These are phyloP conservation scores for Melanotaenia trifasciata DNA, from an alignment of 2,797 vertebrate genomes.

Conservation along the genomic window DNA sequence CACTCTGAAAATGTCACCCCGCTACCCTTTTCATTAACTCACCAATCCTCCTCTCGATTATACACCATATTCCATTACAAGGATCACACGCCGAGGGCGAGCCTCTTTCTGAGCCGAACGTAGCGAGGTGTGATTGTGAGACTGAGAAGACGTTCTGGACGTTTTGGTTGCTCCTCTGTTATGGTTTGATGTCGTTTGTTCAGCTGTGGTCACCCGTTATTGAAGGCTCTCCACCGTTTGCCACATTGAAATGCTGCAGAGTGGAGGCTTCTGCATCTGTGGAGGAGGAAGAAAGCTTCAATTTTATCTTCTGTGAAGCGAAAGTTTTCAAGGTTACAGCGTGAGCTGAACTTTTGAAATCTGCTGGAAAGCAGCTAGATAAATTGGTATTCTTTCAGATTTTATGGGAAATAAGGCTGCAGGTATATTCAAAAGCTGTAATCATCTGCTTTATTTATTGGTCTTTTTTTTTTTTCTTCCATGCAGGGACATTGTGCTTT, in stretches of 20 bases:
- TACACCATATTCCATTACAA: constrained; percentile 64
- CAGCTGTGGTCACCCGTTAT: constrained; percentile 54
- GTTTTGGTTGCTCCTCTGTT: constrained; percentile 27
- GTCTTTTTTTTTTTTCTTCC: not conserved
- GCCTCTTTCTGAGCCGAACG: constrained; percentile 12
- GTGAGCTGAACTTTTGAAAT: constrained; percentile 10
- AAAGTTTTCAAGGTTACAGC: constrained; percentile 38
- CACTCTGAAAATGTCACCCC: constrained; percentile 74
- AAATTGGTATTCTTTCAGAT: not conserved
- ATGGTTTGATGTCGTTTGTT: constrained; percentile 53
- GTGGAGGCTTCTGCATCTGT: not conserved
- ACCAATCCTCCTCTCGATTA: constrained; percentile 56
- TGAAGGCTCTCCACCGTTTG: constrained; percentile 38
- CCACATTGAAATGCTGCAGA: constrained; percentile 20
- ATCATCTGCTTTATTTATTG: not conserved
- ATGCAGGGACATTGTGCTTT: not conserved
- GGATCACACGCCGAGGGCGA: constrained; percentile 53
- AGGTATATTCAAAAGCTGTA: not conserved
- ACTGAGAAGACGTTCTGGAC: constrained; percentile 36
- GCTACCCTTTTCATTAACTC: constrained; percentile 73
- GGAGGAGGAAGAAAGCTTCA: constrained; percentile 8
- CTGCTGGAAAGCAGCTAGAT: constrained; percentile 12
- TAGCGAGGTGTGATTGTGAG: constrained; percentile 46
- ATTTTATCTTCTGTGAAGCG: constrained; percentile 21
- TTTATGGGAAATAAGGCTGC: constrained; percentile 8